These are phyloP conservation scores for Metopia argyrocephala DNA, from an alignment of 2,888 invertebrate species.

Conservation along the genomic window DNA sequence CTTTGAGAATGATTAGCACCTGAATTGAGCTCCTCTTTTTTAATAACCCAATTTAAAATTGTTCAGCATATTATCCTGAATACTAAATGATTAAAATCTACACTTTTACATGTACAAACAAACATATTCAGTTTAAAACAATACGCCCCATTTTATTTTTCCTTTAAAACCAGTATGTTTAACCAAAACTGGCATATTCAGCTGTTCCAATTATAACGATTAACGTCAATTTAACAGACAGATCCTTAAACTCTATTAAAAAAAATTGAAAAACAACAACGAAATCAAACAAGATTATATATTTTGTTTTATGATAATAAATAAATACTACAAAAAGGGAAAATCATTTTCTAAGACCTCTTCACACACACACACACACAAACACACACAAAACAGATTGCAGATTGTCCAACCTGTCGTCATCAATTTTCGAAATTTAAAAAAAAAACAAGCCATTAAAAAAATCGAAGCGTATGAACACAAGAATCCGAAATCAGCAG, in stretches of 20 bases:
- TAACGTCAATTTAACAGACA: constrained; percentile 71
- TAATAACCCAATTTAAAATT: background rate
- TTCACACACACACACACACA: no score
- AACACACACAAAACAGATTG: constrained; percentile 52
- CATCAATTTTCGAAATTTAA: constrained; percentile 70
- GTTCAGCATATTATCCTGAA: background rate
- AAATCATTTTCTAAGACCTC: background rate
- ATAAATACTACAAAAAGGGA: background rate
- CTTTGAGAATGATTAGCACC: background rate
- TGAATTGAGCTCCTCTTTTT: background rate
- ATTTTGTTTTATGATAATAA: background rate
- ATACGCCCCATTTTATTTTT: background rate
- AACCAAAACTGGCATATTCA: constrained; percentile 72
- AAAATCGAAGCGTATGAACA: constrained; percentile 51
- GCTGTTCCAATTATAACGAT: constrained; percentile 76
- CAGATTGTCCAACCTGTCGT: constrained; percentile 74
- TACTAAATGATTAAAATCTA: constrained; percentile 1
- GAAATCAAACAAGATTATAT: constrained; percentile 24
- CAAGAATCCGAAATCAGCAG: constrained; percentile 68
- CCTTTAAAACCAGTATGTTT: constrained; percentile 65
- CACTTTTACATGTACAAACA: background rate
- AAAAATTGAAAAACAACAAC: background rate
- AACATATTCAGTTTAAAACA: background rate
- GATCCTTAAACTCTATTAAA: background rate
- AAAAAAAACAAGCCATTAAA: constrained; percentile 37